Conservation (phyloP, 2,113 vertebrate genomes). For the Brachyhypopomus occidentalis region DNA sequence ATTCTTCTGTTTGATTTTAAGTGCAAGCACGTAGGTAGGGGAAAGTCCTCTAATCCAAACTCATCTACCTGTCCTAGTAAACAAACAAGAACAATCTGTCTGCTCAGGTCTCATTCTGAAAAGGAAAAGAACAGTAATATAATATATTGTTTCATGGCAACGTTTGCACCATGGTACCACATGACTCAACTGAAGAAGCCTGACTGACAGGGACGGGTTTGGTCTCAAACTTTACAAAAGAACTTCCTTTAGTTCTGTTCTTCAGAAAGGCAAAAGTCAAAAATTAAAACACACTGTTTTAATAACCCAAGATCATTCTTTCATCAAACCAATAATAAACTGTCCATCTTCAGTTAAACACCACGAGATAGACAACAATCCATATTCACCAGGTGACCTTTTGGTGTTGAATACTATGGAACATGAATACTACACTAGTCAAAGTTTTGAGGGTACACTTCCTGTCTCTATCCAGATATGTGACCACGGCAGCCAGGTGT, state of each 20-base stretch:
- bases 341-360: no score
- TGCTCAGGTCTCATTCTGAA: background rate
- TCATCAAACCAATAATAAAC: no score
- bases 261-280: no score
- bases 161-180: background rate
- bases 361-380: no score
- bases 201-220: background rate
- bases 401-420: background rate
- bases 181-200: background rate
- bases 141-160: background rate
- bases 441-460: background rate
- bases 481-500: constrained; percentile 42
- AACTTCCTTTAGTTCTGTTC: no score
- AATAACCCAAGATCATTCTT: no score
- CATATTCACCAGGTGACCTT: background rate
- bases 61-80: background rate
- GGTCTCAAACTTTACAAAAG: no score
- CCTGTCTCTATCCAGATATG: constrained; percentile 21
- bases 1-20: constrained; percentile 15
- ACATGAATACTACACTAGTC: background rate
- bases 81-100: background rate
- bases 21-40: background rate
- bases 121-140: background rate
- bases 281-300: no score
- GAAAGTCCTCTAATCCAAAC: constrained; percentile 23